These are phyloP conservation scores for Actinemys pallida DNA, from an alignment of 2,113 vertebrate species.

Conservation along the genomic window DNA sequence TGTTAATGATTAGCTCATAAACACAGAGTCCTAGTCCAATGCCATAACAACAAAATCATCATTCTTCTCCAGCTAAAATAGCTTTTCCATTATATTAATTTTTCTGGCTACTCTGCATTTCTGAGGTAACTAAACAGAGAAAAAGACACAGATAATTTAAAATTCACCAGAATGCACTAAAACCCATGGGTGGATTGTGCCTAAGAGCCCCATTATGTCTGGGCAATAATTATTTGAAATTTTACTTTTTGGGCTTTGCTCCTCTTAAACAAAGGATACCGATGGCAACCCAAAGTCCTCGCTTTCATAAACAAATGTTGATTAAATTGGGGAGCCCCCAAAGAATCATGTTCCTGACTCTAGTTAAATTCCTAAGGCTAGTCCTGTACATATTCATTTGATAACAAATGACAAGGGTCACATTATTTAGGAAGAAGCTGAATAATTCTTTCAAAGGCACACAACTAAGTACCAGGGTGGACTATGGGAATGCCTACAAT, in stretches of 20 bases:
- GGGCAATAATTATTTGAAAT: neutral
- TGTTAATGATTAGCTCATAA: neutral
- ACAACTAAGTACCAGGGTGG: neutral
- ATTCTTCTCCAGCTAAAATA: neutral
- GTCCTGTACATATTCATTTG: neutral
- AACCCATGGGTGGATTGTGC: neutral
- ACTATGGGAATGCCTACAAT: neutral
- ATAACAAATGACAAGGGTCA: neutral
- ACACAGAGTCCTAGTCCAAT: neutral
- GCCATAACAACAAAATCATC: neutral
- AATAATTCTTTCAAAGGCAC: neutral
- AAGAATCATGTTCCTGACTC: neutral
- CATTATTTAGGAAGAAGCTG: neutral
- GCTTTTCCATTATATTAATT: neutral
- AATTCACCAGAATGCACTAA: neutral
- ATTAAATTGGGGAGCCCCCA: neutral
- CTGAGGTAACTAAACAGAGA: neutral
- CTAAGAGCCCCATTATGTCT: rapidly evolving
- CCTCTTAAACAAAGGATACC: neutral
- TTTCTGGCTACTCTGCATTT: neutral
- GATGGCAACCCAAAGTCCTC: neutral
- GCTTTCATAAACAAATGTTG: neutral
- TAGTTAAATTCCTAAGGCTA: neutral
- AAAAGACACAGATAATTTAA: neutral
- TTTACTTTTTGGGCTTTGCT: neutral